Percentiles rank a stretch among this genome's conserved stretches.
Evolutionary conservation across 2,797 vertebrate species (phyloP).

Genomic region (Periparus ater): DNA sequence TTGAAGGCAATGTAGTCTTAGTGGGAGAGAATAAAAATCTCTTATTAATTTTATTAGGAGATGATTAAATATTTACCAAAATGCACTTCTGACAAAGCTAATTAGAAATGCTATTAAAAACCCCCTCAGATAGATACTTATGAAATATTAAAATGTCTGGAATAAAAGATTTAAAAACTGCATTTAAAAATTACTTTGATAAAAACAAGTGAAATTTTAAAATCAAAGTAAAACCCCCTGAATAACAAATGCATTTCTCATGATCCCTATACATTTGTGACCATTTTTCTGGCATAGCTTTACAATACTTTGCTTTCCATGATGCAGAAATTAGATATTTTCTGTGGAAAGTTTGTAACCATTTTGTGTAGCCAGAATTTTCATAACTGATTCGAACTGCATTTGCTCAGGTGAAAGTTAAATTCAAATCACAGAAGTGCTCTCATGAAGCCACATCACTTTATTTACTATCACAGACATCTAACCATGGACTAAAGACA

Average conservation of each 20-base stretch:
- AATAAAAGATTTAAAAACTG: not conserved
- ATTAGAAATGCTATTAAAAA: not conserved
- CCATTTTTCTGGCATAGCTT: not conserved
- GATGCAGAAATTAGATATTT: not conserved
- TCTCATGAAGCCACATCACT: not conserved
- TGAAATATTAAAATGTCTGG: conserved; percentile 22
- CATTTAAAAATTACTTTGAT: not conserved
- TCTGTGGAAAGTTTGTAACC: not conserved
- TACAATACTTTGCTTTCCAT: not conserved
- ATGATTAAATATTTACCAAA: conserved; percentile 36
- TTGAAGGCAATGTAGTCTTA: not conserved
- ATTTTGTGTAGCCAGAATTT: not conserved
- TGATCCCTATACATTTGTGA: not conserved
- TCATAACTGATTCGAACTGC: not conserved
- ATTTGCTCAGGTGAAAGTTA: not conserved
- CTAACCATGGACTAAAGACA: not conserved
- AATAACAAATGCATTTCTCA: not conserved
- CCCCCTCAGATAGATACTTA: not conserved
- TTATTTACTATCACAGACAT: not conserved
- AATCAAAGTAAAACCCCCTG: not conserved
- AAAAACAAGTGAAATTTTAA: not conserved
- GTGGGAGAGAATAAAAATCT: not conserved
- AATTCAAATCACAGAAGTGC: not conserved
- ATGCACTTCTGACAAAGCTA: not conserved
- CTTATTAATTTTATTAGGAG: conserved; percentile 3